Conservation (phyloP, 2,888 invertebrate genomes). For the Spilosoma lubricipeda region DNA sequence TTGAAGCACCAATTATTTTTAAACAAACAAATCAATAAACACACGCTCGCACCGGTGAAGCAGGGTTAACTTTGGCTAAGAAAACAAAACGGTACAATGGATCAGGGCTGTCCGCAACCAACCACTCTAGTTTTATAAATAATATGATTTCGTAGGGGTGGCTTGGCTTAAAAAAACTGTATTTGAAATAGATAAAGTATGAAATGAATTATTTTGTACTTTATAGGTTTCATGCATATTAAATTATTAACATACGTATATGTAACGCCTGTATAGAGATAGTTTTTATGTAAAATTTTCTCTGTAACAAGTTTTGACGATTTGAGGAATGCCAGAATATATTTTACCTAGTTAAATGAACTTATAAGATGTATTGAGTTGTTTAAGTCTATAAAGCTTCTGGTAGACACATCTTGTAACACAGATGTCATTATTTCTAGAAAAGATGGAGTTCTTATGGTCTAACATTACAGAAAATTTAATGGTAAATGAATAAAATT, state of each 20-base stretch:
- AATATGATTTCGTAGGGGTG: constrained; percentile 1
- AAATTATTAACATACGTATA: not conserved
- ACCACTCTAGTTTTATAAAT: not conserved
- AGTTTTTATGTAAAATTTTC: not conserved
- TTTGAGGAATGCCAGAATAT: not conserved
- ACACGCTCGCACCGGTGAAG: constrained; percentile 32
- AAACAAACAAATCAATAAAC: constrained; percentile 54
- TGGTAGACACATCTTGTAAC: not conserved
- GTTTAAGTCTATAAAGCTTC: too few species aligned
- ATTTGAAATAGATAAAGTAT: too few species aligned
- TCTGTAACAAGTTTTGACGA: not conserved
- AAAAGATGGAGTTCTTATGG: not conserved
- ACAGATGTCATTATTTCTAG: not conserved
- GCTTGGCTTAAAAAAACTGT: not conserved
- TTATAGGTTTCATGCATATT: not conserved
- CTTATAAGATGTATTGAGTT: too few species aligned
- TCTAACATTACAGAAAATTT: not conserved
- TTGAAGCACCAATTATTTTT: constrained; percentile 52
- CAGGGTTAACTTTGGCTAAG: constrained; percentile 55
- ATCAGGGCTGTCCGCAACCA: constrained; percentile 40
- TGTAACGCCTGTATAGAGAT: not conserved
- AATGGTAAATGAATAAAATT: not conserved
- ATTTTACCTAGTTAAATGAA: not conserved
- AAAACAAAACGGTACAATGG: constrained; percentile 48
- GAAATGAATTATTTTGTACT: too few species aligned